These are phyloP conservation scores for Cancer borealis DNA, from an alignment of 2,888 invertebrate genomes.

Conservation along the genomic window DNA sequence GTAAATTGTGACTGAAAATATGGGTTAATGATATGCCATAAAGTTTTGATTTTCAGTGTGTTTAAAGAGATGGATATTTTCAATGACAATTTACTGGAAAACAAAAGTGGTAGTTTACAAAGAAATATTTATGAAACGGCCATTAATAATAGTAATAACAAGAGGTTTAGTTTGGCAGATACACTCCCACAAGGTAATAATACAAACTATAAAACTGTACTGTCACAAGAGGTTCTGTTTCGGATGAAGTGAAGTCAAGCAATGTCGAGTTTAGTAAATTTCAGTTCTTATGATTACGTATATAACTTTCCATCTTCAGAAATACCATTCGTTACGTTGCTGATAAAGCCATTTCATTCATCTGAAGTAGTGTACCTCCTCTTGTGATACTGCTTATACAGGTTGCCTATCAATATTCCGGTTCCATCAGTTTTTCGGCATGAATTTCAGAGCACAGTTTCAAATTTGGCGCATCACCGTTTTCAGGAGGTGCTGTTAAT, in stretches of 20 bases:
- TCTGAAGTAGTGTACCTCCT: neutral
- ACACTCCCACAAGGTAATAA: slow-evolving; percentile 11
- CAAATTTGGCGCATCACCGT: too few relatives aligned
- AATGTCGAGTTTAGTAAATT: neutral
- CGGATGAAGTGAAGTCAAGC: neutral
- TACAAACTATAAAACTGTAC: neutral
- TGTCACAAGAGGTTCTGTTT: neutral
- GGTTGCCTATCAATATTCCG: too few relatives aligned
- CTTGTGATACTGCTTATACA: neutral
- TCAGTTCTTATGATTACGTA: neutral
- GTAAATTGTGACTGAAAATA: neutral
- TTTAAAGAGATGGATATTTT: neutral
- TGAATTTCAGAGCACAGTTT: too few relatives aligned
- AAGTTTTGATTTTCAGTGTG: neutral
- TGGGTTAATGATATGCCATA: neutral
- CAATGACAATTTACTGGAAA: neutral
- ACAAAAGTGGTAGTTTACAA: neutral
- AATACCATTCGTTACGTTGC: neutral
- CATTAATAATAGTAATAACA: neutral
- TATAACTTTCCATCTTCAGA: neutral
- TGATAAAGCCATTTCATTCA: neutral
- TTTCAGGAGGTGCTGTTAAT: too few relatives aligned
- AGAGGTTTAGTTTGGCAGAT: neutral
- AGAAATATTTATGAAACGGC: neutral
- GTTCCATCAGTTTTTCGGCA: too few relatives aligned